Conservation (phyloP, 1,140 invertebrate genomes). For the Lerema accius region DNA sequence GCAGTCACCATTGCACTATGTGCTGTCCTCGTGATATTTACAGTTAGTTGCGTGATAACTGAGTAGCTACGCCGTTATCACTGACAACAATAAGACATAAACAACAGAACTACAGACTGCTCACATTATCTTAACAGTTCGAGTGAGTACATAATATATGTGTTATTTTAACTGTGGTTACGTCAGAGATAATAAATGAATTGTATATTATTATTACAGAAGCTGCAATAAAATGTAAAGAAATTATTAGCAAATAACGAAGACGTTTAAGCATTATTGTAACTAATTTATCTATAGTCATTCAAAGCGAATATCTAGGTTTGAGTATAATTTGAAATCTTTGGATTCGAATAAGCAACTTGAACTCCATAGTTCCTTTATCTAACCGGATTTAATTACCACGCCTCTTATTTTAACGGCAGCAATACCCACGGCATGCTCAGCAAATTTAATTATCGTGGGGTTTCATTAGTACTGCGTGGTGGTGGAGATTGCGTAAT, state of each 20-base stretch:
- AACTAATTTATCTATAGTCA: too few relatives aligned
- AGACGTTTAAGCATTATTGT: too few relatives aligned
- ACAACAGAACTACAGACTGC: slow-evolving; percentile 44
- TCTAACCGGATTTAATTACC: too few relatives aligned
- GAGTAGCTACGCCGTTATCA: slow-evolving; percentile 54
- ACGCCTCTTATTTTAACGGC: too few relatives aligned
- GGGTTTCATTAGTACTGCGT: slow-evolving; percentile 48
- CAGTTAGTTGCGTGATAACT: slow-evolving; percentile 55
- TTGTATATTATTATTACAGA: too few relatives aligned
- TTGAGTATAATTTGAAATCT: too few relatives aligned
- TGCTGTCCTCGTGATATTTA: slow-evolving; percentile 57
- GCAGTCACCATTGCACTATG: slow-evolving; percentile 25
- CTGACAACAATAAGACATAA: slow-evolving; percentile 66
- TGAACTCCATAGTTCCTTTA: too few relatives aligned
- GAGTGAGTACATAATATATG: slow-evolving; percentile 10
- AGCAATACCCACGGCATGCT: slow-evolving; percentile 28
- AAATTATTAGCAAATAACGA: too few relatives aligned
- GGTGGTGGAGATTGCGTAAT: slow-evolving; percentile 50
- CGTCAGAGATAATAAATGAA: slow-evolving; percentile 4
- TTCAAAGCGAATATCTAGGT: too few relatives aligned
- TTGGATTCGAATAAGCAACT: too few relatives aligned
- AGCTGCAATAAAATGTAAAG: too few relatives aligned
- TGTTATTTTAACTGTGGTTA: slow-evolving; percentile 18
- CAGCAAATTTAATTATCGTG: slow-evolving; percentile 55
- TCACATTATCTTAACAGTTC: slow-evolving; percentile 30